Evolutionary conservation across 2,113 vertebrate genomes (phyloP), one percentile per base, ranked within the genome.

Genomic region (Felis chaus): DNA sequence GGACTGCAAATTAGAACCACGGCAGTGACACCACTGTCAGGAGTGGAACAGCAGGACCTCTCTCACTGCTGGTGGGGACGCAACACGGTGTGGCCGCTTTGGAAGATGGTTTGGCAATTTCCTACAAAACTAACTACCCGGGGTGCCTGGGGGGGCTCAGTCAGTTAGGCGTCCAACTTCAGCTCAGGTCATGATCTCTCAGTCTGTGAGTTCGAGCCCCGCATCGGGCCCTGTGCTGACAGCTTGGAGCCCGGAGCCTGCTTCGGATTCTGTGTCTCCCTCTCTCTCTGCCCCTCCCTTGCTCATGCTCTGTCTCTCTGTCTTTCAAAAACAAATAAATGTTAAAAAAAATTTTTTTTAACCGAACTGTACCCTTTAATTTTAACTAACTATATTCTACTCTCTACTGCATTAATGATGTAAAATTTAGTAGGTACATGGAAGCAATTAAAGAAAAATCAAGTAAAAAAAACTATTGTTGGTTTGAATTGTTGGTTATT

Each of bases 21-120:
- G 4, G 53, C 53, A 55, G 53, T 18, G 53, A 55, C 53, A 15
- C 15, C 53, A 1, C 18, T 4, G 61, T 12, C 0, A 91, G 66
- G 18, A 21, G 0, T 0, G 11, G 55, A 16, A 14, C 29, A 14
- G 27, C 50, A 48, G 50, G 25, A 33, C 0, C 69, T 13, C 69
- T 18, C 21, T 45, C 48, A 11, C 53, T 25, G 4, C n/a, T 1
- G 66, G 23, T 7, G 31, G 63, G 61, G 21, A 71, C 9, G 16
- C 18, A 12, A 7, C 0, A 12, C 6, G 10, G 45, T 4, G 3
- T 39, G 18, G 81, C 33, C 27, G 3, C 16, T 0, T 6, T 3
- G 39, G 15, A 36, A 15, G 13, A 29, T 23, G 16, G 16, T 16
- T 14, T 0, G 78, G 76, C 12, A 5, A 21, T 18, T 69, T 69